Conservation (phyloP, 1,140 invertebrate species). For the Rhizoglyphus robini region DNA sequence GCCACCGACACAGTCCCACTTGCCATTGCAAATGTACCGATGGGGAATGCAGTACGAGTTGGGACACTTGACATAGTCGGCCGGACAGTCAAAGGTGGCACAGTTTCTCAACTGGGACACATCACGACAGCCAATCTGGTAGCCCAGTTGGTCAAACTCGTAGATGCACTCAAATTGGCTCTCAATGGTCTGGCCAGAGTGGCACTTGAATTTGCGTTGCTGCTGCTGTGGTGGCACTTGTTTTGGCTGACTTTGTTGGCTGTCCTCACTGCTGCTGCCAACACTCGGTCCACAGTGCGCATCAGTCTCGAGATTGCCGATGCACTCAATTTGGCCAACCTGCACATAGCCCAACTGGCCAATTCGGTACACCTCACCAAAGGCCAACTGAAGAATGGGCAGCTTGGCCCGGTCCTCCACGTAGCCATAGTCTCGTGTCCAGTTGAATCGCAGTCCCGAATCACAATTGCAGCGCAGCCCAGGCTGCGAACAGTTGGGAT, state of each 20-base stretch:
- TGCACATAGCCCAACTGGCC: conserved; percentile 25
- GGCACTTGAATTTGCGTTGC: conserved; percentile 21
- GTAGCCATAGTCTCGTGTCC: conserved; percentile 24
- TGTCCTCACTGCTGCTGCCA: not conserved
- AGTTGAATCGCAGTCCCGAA: conserved; percentile 19
- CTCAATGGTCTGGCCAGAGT: conserved; percentile 27
- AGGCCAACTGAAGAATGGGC: conserved; percentile 23
- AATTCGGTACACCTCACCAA: conserved; percentile 24
- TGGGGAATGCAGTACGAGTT: conserved; percentile 34
- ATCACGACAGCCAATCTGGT: conserved; percentile 33
- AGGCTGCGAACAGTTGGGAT: conserved; percentile 8
- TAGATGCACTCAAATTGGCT: conserved; percentile 25
- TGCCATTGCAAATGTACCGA: conserved; percentile 31
- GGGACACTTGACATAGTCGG: conserved; percentile 33
- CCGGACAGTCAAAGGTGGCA: conserved; percentile 28
- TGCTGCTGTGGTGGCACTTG: not conserved
- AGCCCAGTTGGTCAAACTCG: conserved; percentile 29
- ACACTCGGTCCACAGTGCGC: not conserved
- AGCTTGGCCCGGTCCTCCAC: conserved; percentile 21
- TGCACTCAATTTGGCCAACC: conserved; percentile 27
- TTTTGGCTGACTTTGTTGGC: not conserved
- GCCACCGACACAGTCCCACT: conserved; percentile 32
- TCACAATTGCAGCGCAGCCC: conserved; percentile 26
- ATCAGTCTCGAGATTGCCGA: conserved; percentile 1
- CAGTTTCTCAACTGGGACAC: conserved; percentile 33